Evolutionary conservation across 2,113 vertebrate genomes (phyloP), one percentile per base, ranked within the genome.

Genomic region (Silurus glanis): DNA sequence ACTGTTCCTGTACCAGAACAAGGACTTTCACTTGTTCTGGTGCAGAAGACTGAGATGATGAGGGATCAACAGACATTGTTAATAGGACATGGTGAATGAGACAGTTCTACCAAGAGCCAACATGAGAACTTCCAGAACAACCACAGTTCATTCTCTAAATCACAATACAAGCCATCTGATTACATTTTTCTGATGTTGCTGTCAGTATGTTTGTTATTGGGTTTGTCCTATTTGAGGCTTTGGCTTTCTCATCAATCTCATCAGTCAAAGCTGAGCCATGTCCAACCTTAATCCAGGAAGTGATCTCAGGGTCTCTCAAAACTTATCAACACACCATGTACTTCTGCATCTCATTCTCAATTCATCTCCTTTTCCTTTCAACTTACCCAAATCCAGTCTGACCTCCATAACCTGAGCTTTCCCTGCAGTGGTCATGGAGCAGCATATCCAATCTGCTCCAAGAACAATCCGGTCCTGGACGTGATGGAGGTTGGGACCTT

Each of bases 281-380:
- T 47, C 8, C 53, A 25, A 4, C 28, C 58, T 58, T 80, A 59
- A 86, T 59, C n/a, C 16, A 21, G 37, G 55, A 55, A 4, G 1
- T 45, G 51, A 80, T 67, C 21, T 67, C 83, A n/a, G 71, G 51
- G 23, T 79, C 16, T 55, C 82, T n/a, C n/a, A 66, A 86, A 80
- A 85, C 91, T 92, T 90, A 92, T 92, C 85, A 90, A 83, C 90
- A 93, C 92, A 91, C 88, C 92, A 91, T 88, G 91, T 90, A 92
- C 88, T 85, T 84, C 66, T 85, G 89, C 28, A 91, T 90, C 16
- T 90, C 69, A 72, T 86, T 81, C 86, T 83, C 72, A 56, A 37
- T 59, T 55, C 89, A 23, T 59, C 53, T 37, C 1, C n/a, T 84
- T 16, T 82, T 45, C 69, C 58, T 49, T 9, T 83, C 9, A 3